phyloP scores from a whole-genome alignment of 1,140 invertebrate species.

The Conopomorpha cramerella region DNA sequence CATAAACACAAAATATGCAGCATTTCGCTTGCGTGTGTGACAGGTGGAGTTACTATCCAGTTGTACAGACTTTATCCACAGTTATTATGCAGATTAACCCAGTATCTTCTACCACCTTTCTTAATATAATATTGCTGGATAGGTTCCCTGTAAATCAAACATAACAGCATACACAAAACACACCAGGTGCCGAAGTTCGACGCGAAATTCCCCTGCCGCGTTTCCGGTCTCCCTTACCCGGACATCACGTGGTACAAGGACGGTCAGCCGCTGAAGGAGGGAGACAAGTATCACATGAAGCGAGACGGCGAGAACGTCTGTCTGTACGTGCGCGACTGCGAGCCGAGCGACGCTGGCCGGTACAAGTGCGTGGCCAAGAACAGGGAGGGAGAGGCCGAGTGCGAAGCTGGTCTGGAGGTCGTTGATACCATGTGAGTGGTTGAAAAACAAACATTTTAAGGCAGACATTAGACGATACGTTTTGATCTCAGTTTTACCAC shows the following conservation, averaged over 20 bases:
- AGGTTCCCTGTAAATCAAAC: too few relatives aligned
- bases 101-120: too few relatives aligned
- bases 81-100: too few relatives aligned
- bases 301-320: conserved; percentile 76
- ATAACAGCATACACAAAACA: too few relatives aligned
- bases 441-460: too few relatives aligned
- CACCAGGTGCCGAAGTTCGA: conserved; percentile 71
- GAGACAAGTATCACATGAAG: conserved; percentile 78
- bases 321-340: conserved; percentile 74
- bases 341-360: conserved; percentile 68
- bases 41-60: too few relatives aligned
- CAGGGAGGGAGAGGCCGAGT: conserved; percentile 77
- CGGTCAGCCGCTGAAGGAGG: conserved; percentile 67
- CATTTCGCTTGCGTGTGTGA: too few relatives aligned
- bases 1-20: too few relatives aligned
- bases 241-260: conserved; percentile 86
- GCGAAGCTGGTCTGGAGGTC: conserved; percentile 74
- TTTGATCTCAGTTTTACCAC: too few relatives aligned
- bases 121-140: too few relatives aligned
- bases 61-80: too few relatives aligned
- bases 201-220: conserved; percentile 80
- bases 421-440: conserved; percentile 85
- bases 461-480: too few relatives aligned
- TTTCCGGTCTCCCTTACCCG: conserved; percentile 85
- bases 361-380: conserved; percentile 83